Percentiles rank a stretch among this genome's conserved stretches.
Conservation (phyloP, 1,140 invertebrate genomes). For the Drosophila bipectinata region DNA sequence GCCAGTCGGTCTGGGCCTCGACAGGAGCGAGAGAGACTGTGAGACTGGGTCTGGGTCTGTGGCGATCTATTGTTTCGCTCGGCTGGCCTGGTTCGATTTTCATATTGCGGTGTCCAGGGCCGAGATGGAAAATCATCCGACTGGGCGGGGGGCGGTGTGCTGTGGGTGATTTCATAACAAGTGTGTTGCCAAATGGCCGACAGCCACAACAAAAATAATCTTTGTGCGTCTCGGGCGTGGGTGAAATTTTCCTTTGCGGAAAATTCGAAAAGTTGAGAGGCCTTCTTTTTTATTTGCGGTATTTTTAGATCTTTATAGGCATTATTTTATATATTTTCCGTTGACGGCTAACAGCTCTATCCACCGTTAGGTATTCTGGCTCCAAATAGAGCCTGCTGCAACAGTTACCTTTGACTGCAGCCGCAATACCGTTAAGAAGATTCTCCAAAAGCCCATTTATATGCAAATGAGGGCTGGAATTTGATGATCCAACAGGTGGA, state of each 20-base stretch:
- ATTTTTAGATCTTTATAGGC: slow-evolving; percentile 30
- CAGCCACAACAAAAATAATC: slow-evolving; percentile 5
- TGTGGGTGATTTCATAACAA: slow-evolving; percentile 67
- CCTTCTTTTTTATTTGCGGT: slow-evolving; percentile 19
- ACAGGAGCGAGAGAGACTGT: slow-evolving; percentile 1
- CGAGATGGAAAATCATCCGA: slow-evolving; percentile 63
- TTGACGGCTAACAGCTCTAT: slow-evolving; percentile 16
- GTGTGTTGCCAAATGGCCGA: slow-evolving; percentile 72
- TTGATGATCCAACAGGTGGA: slow-evolving; percentile 50
- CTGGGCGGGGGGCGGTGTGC: too few relatives aligned
- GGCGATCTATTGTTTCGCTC: slow-evolving; percentile 57
- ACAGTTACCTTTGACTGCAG: slow-evolving; percentile 30
- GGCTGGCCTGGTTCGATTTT: slow-evolving; percentile 67
- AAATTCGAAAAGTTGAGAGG: slow-evolving; percentile 53
- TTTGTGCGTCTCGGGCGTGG: slow-evolving; percentile 49
- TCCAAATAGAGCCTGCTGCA: background rate
- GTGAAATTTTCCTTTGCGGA: slow-evolving; percentile 62
- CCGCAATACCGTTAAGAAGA: slow-evolving; percentile 43
- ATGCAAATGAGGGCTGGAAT: slow-evolving; percentile 34
- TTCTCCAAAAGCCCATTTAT: slow-evolving; percentile 25
- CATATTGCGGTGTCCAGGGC: slow-evolving; percentile 27
- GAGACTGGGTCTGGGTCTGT: slow-evolving; percentile 41
- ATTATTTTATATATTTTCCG: slow-evolving; percentile 44
- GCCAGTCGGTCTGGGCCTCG: slow-evolving; percentile 53
- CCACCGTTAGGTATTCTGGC: slow-evolving; percentile 37